Evolutionary conservation across 2,113 vertebrate genomes (phyloP).

Genomic region (Mixornis gularis): DNA sequence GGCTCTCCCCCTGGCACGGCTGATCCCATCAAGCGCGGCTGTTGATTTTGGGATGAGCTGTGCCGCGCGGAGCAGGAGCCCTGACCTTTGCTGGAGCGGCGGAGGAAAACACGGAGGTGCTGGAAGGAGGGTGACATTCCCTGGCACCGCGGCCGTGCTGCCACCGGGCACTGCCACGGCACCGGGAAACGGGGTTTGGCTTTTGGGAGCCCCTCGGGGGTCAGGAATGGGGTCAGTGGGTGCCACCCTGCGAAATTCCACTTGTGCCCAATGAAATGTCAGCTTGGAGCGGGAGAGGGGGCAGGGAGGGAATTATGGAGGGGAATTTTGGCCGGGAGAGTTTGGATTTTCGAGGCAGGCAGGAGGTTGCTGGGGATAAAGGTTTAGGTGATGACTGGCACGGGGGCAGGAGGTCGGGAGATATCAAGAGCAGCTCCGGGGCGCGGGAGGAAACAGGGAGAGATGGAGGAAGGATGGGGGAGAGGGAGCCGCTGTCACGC

Average conservation of each 20-base stretch:
- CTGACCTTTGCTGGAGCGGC: rapidly evolving
- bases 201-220: neutral
- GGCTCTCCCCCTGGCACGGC: neutral
- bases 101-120: neutral
- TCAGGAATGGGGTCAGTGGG: neutral
- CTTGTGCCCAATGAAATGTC: neutral
- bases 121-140: neutral
- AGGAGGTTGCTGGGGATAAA: conserved; percentile 6
- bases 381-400: neutral
- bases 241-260: neutral
- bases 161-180: rapidly evolving
- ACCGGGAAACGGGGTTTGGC: neutral
- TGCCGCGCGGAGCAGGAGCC: neutral
- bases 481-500: neutral
- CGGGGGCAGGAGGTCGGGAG: neutral
- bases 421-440: neutral
- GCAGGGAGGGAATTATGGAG: rapidly evolving
- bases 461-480: no score
- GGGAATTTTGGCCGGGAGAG: neutral
- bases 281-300: neutral
- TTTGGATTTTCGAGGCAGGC: conserved; percentile 16
- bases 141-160: rapidly evolving
- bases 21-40: neutral
- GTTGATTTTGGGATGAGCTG: neutral
- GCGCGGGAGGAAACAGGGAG: neutral